Conservation (phyloP, 2,888 invertebrate species). For the Aproaerema taeniolella region DNA sequence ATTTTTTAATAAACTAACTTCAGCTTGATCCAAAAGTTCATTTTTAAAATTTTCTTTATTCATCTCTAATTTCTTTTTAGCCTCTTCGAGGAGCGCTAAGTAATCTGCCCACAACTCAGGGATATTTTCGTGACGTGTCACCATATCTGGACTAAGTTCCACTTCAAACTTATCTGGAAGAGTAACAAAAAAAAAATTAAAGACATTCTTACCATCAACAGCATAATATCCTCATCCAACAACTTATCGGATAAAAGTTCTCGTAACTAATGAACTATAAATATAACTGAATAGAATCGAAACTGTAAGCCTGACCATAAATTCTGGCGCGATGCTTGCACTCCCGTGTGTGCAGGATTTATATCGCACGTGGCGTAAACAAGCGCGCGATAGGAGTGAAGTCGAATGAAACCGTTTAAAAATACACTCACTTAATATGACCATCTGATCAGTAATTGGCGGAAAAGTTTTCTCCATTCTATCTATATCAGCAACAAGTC, state of each 20-base stretch:
- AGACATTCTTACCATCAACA: too few relatives aligned
- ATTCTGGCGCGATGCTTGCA: too few relatives aligned
- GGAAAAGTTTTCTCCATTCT: conserved; percentile 84
- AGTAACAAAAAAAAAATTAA: too few relatives aligned
- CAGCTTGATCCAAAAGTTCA: conserved; percentile 83
- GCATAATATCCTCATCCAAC: too few relatives aligned
- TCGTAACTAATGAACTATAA: too few relatives aligned
- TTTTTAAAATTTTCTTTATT: conserved; percentile 85
- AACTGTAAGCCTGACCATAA: too few relatives aligned
- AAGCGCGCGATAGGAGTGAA: too few relatives aligned
- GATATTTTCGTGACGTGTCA: conserved; percentile 75
- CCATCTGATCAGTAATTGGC: conserved; percentile 85
- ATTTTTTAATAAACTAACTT: conserved; percentile 54
- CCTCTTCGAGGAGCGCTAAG: conserved; percentile 81
- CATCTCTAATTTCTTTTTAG: conserved; percentile 84
- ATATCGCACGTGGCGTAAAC: too few relatives aligned
- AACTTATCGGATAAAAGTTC: too few relatives aligned
- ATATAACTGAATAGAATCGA: too few relatives aligned
- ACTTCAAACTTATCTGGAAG: conserved; percentile 83
- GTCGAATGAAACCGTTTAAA: too few relatives aligned
- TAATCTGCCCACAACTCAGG: conserved; percentile 83
- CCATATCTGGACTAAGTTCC: conserved; percentile 79
- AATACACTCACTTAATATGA: conserved; percentile 80
- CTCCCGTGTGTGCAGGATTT: too few relatives aligned
- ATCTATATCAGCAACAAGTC: conserved; percentile 80